These are phyloP conservation scores for Caenorhabditis sp. DNA, from an alignment of 2,888 invertebrate species.

Conservation along the genomic window DNA sequence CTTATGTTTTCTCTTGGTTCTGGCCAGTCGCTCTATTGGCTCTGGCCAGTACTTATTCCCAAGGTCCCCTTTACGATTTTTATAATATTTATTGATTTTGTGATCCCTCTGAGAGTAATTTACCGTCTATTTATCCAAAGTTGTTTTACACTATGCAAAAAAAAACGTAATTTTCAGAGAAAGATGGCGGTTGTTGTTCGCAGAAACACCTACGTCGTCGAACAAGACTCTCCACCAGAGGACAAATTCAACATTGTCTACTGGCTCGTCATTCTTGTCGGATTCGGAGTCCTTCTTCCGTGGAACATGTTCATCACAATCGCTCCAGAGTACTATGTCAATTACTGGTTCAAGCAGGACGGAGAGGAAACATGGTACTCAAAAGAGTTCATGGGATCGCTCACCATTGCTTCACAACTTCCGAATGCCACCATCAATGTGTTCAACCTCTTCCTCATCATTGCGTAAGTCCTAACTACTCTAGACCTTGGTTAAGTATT, in stretches of 20 bases:
- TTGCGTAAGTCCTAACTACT: conserved; percentile 60
- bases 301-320: conserved; percentile 99
- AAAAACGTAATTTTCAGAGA: neutral
- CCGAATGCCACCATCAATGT: conserved; percentile 93
- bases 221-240: conserved; percentile 32
- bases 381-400: conserved; percentile 90
- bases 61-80: neutral
- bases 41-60: no score
- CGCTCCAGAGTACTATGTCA: conserved; percentile 86
- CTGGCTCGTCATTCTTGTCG: conserved; percentile 92
- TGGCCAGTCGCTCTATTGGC: neutral
- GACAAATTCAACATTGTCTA: conserved; percentile 86
- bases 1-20: neutral
- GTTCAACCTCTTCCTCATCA: conserved; percentile 78
- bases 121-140: neutral
- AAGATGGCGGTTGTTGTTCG: conserved; percentile 28
- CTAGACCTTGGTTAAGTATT: neutral
- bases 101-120: no score
- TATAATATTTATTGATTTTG: neutral
- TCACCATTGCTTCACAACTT: conserved; percentile 93
- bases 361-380: conserved; percentile 85
- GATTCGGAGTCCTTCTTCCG: conserved; percentile 94
- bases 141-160: no score
- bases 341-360: conserved; percentile 88
- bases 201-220: conserved; percentile 14